phyloP scores from a whole-genome alignment of 92 coral and sea anemone genomes.

The Hydrozoanthus gracilis region DNA sequence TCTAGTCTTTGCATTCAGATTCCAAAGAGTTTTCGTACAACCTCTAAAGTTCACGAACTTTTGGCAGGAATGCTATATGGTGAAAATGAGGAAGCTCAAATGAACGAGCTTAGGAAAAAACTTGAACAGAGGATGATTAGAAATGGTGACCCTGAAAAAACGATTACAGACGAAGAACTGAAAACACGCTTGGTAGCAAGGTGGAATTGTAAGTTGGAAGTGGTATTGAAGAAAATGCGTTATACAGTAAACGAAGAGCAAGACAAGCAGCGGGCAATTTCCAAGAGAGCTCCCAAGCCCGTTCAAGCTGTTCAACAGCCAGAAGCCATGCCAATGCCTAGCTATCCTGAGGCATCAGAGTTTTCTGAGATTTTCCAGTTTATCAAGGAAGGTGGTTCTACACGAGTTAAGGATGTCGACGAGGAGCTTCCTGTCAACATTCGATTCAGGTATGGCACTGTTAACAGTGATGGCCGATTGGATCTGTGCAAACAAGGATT shows the following conservation, averaged over 20 bases:
- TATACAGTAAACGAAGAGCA: constrained; percentile 41
- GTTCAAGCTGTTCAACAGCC: constrained; percentile 71
- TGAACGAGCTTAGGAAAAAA: constrained; percentile 51
- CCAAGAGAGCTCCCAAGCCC: constrained; percentile 67
- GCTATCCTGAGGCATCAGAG: constrained; percentile 61
- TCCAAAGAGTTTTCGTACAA: constrained; percentile 63
- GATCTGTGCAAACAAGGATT: constrained; percentile 72
- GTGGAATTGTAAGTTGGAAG: constrained; percentile 57
- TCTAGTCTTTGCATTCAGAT: constrained; percentile 60
- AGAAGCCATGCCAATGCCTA: constrained; percentile 70
- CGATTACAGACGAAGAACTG: constrained; percentile 57
- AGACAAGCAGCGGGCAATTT: constrained; percentile 21
- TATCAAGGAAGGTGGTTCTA: constrained; percentile 54
- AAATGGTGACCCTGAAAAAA: neutral
- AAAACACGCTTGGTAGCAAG: constrained; percentile 62
- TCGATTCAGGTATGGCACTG: constrained; percentile 65
- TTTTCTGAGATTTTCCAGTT: constrained; percentile 60
- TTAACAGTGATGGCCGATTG: constrained; percentile 67
- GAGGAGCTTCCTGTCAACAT: constrained; percentile 58
- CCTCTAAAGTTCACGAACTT: constrained; percentile 47
- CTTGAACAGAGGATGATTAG: constrained; percentile 53
- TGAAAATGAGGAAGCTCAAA: constrained; percentile 56
- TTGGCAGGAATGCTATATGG: constrained; percentile 68
- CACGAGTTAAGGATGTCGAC: constrained; percentile 3
- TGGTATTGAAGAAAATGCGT: constrained; percentile 62